These are phyloP conservation scores for human DNA, from an alignment of 2,113 vertebrate genomes.

Conservation along the genomic window GRCh38 chr22:35627001-35627500, in stretches of 20 bases:
- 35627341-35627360: not conserved
- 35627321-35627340: not conserved
- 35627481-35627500: not conserved
- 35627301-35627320: not conserved
- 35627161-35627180: not conserved
- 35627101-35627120: no score
- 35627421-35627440: not conserved
- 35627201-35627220: not conserved
- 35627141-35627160: not conserved
- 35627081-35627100: not conserved
- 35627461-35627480: not conserved
- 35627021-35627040: not conserved
- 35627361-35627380: not conserved
- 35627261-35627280: not conserved
- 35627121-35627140: not conserved
- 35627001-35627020: fast-evolving
- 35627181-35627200: not conserved
- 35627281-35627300: fast-evolving
- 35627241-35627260: not conserved
- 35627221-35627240: not conserved
- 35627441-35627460: not conserved
- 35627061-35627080: not conserved
- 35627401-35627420: not conserved
- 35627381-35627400: fast-evolving
- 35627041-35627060: not conserved